A percentile compares a stretch with the other conserved stretches of the same genome.
Conservation (phyloP, 2,113 vertebrate genomes). For the Cnemophilus loriae region DNA sequence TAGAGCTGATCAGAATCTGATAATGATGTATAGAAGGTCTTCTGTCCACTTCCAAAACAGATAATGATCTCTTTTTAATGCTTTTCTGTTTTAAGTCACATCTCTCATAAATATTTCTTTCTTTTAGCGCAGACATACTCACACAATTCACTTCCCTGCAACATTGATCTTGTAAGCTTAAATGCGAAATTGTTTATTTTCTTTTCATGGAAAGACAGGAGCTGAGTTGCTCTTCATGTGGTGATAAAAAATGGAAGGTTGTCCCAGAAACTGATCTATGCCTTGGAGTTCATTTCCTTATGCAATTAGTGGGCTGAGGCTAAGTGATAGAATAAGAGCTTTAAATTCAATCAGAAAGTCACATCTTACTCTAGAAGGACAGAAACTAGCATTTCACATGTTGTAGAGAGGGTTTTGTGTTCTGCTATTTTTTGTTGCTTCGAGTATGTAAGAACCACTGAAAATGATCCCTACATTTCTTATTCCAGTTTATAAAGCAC, state of each 20-base stretch:
- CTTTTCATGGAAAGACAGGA: not conserved
- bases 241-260: not conserved
- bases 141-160: not conserved
- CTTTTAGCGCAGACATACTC: not conserved
- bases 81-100: not conserved
- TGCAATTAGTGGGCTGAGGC: not conserved
- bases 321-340: not conserved
- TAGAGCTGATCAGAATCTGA: not conserved
- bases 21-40: not conserved
- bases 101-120: constrained; percentile 10
- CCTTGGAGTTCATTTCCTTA: not conserved
- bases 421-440: not conserved
- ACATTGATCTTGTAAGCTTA: not conserved
- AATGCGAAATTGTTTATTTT: constrained; percentile 19
- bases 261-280: not conserved
- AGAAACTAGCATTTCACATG: not conserved
- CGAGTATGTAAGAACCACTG: not conserved
- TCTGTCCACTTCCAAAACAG: not conserved
- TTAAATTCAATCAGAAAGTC: not conserved
- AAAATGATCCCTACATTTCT: not conserved
- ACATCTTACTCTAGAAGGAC: not conserved
- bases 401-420: not conserved
- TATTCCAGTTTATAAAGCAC: not conserved
- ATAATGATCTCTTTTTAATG: constrained; percentile 20
- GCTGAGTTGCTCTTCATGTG: not conserved